These are phyloP conservation scores for Austrofundulus limnaeus DNA, from an alignment of 2,113 vertebrate species.

Conservation along the genomic window DNA sequence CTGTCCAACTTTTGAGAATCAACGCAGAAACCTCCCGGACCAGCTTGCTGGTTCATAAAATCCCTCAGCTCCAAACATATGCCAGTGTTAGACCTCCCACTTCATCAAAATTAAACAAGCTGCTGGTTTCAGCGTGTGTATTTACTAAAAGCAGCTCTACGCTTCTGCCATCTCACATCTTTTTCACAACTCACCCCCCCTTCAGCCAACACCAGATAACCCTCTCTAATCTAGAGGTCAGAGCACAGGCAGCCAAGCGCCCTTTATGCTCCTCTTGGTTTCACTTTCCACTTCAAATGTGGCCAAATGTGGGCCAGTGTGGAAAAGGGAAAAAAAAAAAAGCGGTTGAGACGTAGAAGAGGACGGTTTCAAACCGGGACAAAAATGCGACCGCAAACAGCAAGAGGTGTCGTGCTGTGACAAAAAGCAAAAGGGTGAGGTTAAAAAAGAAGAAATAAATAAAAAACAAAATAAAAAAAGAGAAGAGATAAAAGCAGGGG, in stretches of 20 bases:
- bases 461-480: too few species aligned
- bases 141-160: constrained; percentile 34
- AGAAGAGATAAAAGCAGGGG: not conserved
- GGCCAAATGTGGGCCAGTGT: constrained; percentile 35
- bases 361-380: not conserved
- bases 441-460: too few species aligned
- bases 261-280: constrained; percentile 30
- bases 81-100: too few species aligned
- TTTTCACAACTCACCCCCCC: constrained; percentile 14
- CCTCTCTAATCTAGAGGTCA: constrained; percentile 72
- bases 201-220: constrained; percentile 68
- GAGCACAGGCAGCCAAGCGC: constrained; percentile 45
- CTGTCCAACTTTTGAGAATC: too few species aligned
- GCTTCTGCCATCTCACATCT: constrained; percentile 19
- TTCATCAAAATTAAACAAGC: not conserved
- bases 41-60: too few species aligned
- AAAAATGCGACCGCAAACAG: not conserved
- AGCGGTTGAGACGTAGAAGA: not conserved
- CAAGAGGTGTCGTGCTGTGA: not conserved
- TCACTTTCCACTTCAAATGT: constrained; percentile 52
- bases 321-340: not conserved
- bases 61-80: not conserved
- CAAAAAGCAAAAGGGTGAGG: not conserved
- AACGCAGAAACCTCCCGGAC: too few species aligned
- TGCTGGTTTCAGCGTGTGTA: constrained; percentile 3